Conservation (phyloP, 1,140 invertebrate genomes). For the Xylocopa sonorina region DNA sequence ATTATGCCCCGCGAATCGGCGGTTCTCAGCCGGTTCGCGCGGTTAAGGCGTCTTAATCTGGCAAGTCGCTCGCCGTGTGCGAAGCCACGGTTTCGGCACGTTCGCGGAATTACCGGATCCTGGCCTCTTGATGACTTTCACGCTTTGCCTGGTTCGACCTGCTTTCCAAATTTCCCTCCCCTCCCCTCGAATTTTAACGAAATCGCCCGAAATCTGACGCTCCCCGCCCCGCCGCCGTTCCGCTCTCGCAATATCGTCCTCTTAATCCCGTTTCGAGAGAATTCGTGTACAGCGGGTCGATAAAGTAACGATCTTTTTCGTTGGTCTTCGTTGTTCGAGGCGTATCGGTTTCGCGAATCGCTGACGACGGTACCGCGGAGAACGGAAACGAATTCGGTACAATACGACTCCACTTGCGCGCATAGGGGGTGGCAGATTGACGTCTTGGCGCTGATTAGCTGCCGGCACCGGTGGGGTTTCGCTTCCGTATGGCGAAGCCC, state of each 20-base stretch:
- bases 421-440: slow-evolving; percentile 43
- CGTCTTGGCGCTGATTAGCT: slow-evolving; percentile 75
- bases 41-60: slow-evolving; percentile 54
- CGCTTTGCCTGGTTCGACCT: not conserved
- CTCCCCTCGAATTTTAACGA: too few relatives aligned
- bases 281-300: too few relatives aligned
- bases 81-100: slow-evolving; percentile 12
- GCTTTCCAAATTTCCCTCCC: slow-evolving; percentile 4
- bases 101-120: not conserved
- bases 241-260: too few relatives aligned
- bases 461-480: slow-evolving; percentile 71
- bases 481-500: slow-evolving; percentile 60
- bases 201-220: not conserved
- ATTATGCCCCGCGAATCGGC: slow-evolving; percentile 76
- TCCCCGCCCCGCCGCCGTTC: too few relatives aligned
- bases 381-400: slow-evolving; percentile 17
- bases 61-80: not conserved
- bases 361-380: not conserved
- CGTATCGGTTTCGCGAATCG: slow-evolving; percentile 1
- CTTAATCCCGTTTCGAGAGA: too few relatives aligned
- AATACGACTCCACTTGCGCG: slow-evolving; percentile 2
- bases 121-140: not conserved
- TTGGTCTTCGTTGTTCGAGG: too few relatives aligned
- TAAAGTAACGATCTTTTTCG: not conserved
- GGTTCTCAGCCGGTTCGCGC: slow-evolving; percentile 9